A percentile compares a stretch with the other conserved stretches of the same genome.
phyloP scores from a whole-genome alignment of 2,888 invertebrate species.

The Drosophila paranaensis region DNA sequence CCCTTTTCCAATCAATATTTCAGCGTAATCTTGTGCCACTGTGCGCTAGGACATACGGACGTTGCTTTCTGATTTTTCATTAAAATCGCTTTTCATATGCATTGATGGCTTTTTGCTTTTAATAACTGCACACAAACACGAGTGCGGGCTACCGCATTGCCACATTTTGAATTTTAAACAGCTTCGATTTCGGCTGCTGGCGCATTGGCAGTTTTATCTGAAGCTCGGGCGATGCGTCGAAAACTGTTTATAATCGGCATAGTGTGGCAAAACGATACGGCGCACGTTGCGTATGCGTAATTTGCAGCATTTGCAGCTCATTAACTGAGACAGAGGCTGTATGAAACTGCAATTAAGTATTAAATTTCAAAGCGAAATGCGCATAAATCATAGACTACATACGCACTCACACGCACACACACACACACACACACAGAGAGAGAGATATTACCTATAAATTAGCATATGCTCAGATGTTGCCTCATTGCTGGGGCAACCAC shows the following conservation, averaged over 20 bases:
- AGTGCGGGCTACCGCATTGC: conserved; percentile 16
- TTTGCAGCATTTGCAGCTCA: conserved; percentile 45
- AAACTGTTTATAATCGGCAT: conserved; percentile 14
- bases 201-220: conserved; percentile 6
- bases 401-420: conserved; percentile 4
- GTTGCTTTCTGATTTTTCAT: conserved; percentile 43
- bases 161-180: conserved; percentile 21
- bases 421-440: not conserved
- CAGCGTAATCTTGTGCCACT: conserved; percentile 11
- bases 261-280: conserved; percentile 13
- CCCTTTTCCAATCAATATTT: not conserved
- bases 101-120: conserved; percentile 41
- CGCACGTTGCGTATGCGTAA: conserved; percentile 40
- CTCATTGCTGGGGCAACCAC: conserved; percentile 39
- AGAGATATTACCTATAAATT: conserved; percentile 54
- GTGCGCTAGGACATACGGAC: conserved; percentile 13
- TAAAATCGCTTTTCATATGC: conserved; percentile 45
- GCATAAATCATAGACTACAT: conserved; percentile 42
- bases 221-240: not conserved
- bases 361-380: conserved; percentile 28
- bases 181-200: not conserved
- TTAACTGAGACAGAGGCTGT: conserved; percentile 26
- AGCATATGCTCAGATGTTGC: conserved; percentile 33
- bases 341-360: conserved; percentile 48
- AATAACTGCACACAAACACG: conserved; percentile 35